phyloP scores from a whole-genome alignment of 2,113 vertebrate species.

The Xyliphius kryptos region DNA sequence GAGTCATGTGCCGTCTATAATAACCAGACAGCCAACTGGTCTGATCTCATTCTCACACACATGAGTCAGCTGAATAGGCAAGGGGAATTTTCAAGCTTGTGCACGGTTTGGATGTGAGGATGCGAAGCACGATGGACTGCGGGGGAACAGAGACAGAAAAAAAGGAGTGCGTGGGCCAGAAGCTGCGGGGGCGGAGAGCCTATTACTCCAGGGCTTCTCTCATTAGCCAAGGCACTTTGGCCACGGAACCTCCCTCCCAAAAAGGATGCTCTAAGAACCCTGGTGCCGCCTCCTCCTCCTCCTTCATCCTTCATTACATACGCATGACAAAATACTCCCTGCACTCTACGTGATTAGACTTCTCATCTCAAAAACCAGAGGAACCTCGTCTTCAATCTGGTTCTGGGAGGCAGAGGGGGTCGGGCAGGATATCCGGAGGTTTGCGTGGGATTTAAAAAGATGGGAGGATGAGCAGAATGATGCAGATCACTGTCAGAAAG shows the following conservation, averaged over 20 bases:
- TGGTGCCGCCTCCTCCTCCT: no score
- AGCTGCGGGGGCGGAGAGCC: slow-evolving; percentile 40
- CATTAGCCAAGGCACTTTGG: slow-evolving; percentile 37
- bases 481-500: no score
- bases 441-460: no score
- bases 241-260: slow-evolving; percentile 40
- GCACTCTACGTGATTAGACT: slow-evolving; percentile 13
- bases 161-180: slow-evolving; percentile 39
- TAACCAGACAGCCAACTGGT: no score
- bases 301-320: slow-evolving; percentile 13
- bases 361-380: slow-evolving; percentile 22
- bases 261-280: slow-evolving; percentile 36
- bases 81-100: slow-evolving; percentile 39
- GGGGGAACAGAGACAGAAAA: slow-evolving; percentile 45
- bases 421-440: neutral
- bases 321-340: slow-evolving; percentile 19
- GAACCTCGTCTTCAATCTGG: slow-evolving; percentile 20
- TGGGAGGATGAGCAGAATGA: no score
- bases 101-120: no score
- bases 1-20: no score
- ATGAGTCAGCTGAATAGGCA: slow-evolving; percentile 43
- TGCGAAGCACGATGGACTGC: slow-evolving; percentile 38
- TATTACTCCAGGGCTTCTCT: slow-evolving; percentile 48
- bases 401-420: neutral
- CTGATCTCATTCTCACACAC: no score